phyloP scores from a whole-genome alignment of 2,797 vertebrate genomes.

The Parotocinclus haroldoi region DNA sequence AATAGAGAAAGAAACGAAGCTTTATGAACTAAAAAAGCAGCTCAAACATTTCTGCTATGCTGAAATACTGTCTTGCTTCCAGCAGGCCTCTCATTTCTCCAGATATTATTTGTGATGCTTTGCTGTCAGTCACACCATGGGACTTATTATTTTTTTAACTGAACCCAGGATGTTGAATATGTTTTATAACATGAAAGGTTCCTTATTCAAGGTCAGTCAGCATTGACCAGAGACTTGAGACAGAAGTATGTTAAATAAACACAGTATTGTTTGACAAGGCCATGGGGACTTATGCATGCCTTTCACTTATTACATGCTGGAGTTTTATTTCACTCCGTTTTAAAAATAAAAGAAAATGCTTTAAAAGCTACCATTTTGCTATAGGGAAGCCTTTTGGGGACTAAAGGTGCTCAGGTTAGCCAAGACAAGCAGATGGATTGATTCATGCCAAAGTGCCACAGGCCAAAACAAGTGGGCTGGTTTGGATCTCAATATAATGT shows the following conservation, averaged over 20 bases:
- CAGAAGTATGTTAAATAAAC: conserved; percentile 60
- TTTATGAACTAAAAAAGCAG: conserved; percentile 10
- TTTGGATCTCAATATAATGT: background rate
- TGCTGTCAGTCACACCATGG: conserved; percentile 21
- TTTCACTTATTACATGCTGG: conserved; percentile 64
- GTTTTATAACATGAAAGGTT: conserved; percentile 46
- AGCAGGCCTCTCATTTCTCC: conserved; percentile 19
- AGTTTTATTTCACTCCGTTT: conserved; percentile 50
- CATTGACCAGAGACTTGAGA: conserved; percentile 53
- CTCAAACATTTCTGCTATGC: background rate
- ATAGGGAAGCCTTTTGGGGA: conserved; percentile 36
- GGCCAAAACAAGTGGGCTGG: conserved; percentile 5
- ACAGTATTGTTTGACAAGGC: conserved; percentile 57
- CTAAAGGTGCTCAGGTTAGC: background rate
- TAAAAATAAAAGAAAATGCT: conserved; percentile 50
- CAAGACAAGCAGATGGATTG: background rate
- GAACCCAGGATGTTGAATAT: conserved; percentile 27
- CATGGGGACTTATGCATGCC: conserved; percentile 50
- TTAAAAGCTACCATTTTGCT: conserved; percentile 51
- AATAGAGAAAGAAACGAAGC: conserved; percentile 15
- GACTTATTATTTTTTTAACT: conserved; percentile 20
- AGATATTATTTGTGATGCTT: conserved; percentile 18
- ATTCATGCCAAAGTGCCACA: background rate
- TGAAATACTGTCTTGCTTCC: background rate
- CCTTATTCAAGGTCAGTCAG: conserved; percentile 46